These are phyloP conservation scores for Linepithema humile DNA, from an alignment of 1,140 invertebrate species.

Conservation along the genomic window DNA sequence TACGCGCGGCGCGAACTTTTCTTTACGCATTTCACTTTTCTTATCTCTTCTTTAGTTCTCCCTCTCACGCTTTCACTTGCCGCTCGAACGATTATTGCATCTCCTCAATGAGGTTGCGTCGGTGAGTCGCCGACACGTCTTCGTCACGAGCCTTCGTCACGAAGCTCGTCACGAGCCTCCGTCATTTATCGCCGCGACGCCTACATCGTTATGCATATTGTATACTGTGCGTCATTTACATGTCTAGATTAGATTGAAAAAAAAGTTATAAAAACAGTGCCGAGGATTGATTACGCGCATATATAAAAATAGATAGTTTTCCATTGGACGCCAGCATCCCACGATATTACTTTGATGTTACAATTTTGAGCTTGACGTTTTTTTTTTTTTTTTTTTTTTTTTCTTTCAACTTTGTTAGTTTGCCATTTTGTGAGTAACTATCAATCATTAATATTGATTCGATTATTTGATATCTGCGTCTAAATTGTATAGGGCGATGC, in stretches of 20 bases:
- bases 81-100: slow-evolving; percentile 2
- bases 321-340: background rate
- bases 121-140: background rate
- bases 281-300: background rate
- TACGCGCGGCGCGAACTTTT: background rate
- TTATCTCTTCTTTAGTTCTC: background rate
- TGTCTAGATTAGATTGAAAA: slow-evolving; percentile 19
- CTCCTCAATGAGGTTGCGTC: background rate
- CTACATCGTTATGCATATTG: too few species aligned
- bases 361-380: background rate
- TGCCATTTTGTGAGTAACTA: background rate
- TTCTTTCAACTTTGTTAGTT: background rate
- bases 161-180: too few species aligned
- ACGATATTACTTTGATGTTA: background rate
- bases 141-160: background rate
- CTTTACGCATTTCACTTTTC: slow-evolving; percentile 9
- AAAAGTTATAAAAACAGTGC: background rate
- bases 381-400: background rate
- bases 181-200: background rate
- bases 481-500: background rate
- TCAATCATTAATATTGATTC: background rate
- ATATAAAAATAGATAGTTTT: background rate
- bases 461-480: background rate
- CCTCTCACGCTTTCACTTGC: background rate
- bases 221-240: slow-evolving; percentile 24